Base-by-base conservation (phyloP, 2,113 vertebrate species). In the Cynocephalus volans region DNA sequence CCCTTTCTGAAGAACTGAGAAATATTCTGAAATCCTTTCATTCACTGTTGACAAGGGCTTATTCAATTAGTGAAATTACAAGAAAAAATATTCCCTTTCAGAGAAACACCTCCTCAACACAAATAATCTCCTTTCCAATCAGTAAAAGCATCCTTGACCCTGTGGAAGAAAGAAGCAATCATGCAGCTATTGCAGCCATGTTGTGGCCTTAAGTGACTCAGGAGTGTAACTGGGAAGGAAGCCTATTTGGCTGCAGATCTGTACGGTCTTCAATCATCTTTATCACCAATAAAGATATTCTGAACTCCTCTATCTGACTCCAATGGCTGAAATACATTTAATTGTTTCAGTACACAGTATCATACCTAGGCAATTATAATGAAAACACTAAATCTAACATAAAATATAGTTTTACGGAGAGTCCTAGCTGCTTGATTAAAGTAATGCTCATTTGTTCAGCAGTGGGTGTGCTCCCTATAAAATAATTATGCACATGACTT, bases 61-160 rank as follows among this genome's bases (percentile, higher is more conserved):
- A 88, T 36, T 92, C 18, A 84, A 93, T 80, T 56, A 60, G 21
- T 75, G 18, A 92, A 94, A 93, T 88, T 45, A 65, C 36, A 80
- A 94, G 36, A 93, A 83, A 84, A 86, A 76, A 19, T 5, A 70
- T 33, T 94, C 41, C 33, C 69, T 90, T 98, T 82, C 36, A 91
- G 24, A 96, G 17, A 86, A 89, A 56, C 18, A 82, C 28, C 48
- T 93, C 28, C 48, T 93, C 23, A 75, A 54, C 56, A 87, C 62
- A 90, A 50, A 45, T 23, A 82, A 75, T 52, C 24, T 75, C 50
- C 60, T 93, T 91, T 45, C 14, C 33, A 70, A 31, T 88, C 18
- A 58, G 8, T 60, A 58, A 90, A 76, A 87, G 69, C 24, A 79
- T 41, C 17, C 56, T 67, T 54, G 12, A 70, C 36, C 6, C 41